phyloP scores from a whole-genome alignment of 2,113 vertebrate genomes.

The Athene noctua region DNA sequence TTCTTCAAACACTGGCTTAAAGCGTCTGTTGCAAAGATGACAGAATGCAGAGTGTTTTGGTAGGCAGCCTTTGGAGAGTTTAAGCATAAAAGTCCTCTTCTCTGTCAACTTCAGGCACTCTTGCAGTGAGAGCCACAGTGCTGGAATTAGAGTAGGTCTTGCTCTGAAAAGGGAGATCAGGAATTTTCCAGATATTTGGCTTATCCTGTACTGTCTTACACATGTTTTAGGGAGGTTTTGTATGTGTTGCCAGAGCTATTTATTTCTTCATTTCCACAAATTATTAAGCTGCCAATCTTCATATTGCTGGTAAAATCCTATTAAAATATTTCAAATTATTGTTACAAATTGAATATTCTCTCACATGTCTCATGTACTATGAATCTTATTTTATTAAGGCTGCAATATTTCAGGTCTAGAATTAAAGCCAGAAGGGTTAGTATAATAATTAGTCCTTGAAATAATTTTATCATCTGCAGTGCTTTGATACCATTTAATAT shows the following conservation, averaged over 20 bases:
- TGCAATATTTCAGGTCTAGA: slow-evolving; percentile 13
- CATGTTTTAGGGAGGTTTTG: not conserved
- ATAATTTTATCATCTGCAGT: slow-evolving; percentile 24
- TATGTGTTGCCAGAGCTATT: not conserved
- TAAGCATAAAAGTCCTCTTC: not conserved
- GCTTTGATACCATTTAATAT: slow-evolving; percentile 32
- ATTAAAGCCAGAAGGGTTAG: slow-evolving; percentile 44
- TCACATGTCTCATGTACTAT: not conserved
- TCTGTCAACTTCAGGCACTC: not conserved
- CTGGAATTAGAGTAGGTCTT: not conserved
- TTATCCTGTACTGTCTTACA: not conserved
- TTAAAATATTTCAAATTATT: slow-evolving; percentile 48
- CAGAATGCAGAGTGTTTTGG: not conserved
- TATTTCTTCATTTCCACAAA: not conserved
- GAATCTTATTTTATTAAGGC: slow-evolving; percentile 7
- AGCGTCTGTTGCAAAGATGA: not conserved
- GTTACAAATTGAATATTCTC: slow-evolving; percentile 43
- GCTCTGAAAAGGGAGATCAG: not conserved
- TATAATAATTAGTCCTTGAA: slow-evolving; percentile 40
- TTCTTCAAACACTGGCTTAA: not conserved
- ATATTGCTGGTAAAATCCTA: slow-evolving; percentile 12
- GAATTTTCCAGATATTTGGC: not conserved
- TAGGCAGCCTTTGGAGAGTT: not conserved
- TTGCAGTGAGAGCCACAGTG: not conserved
- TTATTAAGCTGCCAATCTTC: slow-evolving; percentile 39